phyloP scores from a whole-genome alignment of 92 coral and sea anemone genomes.

The Umimayanthus kanabou region DNA sequence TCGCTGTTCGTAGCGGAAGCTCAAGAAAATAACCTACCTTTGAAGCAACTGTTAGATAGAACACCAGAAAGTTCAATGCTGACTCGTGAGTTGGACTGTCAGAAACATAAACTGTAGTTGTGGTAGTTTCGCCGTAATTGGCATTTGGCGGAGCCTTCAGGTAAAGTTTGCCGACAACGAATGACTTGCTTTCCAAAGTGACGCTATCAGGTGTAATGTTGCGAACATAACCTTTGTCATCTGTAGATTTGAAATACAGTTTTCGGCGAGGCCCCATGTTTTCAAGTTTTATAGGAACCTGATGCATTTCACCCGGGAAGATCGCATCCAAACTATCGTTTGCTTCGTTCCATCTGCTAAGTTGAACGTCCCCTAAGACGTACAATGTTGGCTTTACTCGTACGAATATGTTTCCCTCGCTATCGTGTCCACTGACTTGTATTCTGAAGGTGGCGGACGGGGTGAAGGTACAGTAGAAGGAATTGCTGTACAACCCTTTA shows the following conservation, averaged over 20 bases:
- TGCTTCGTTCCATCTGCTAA: slow-evolving; percentile 22
- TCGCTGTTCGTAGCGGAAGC: neutral
- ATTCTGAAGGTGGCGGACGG: slow-evolving; percentile 52
- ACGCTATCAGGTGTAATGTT: slow-evolving; percentile 10
- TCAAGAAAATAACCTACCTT: slow-evolving; percentile 35
- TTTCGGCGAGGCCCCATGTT: slow-evolving; percentile 46
- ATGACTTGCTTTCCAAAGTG: slow-evolving; percentile 7
- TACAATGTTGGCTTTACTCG: slow-evolving; percentile 47
- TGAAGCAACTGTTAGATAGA: slow-evolving; percentile 58
- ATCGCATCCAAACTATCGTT: neutral
- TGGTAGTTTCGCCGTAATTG: slow-evolving; percentile 49
- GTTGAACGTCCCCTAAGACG: slow-evolving; percentile 41
- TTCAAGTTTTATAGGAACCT: slow-evolving; percentile 40
- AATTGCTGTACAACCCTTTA: slow-evolving; percentile 43
- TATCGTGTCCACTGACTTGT: slow-evolving; percentile 43
- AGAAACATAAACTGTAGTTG: slow-evolving; percentile 50
- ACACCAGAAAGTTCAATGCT: slow-evolving; percentile 51
- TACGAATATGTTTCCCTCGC: slow-evolving; percentile 15
- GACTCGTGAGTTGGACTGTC: slow-evolving; percentile 35
- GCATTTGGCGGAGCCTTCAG: slow-evolving; percentile 36
- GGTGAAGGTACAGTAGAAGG: slow-evolving; percentile 30
- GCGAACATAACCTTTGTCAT: slow-evolving; percentile 32
- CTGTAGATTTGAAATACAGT: slow-evolving; percentile 45
- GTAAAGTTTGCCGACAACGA: neutral
- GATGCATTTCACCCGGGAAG: slow-evolving; percentile 45